phyloP scores from a whole-genome alignment of 2,797 vertebrate species.

The Thaleichthys pacificus region DNA sequence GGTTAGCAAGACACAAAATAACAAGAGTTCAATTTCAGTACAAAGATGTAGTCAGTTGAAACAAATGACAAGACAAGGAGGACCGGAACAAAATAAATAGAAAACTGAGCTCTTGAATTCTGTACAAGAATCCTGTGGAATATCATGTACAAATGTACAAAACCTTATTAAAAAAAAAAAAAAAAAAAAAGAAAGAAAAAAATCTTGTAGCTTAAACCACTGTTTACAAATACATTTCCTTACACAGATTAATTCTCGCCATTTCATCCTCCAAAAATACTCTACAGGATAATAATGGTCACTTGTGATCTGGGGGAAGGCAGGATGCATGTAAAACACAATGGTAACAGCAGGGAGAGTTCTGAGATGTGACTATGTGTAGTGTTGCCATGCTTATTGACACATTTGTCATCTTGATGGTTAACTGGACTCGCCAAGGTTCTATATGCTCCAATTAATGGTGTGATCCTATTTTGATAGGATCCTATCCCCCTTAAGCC shows the following conservation, averaged over 20 bases:
- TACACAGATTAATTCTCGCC: conserved; percentile 43
- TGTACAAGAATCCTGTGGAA: conserved; percentile 73
- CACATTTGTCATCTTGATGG: conserved; percentile 20
- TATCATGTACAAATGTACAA: conserved; percentile 73
- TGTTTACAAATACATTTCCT: conserved; percentile 75
- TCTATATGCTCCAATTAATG: conserved; percentile 43
- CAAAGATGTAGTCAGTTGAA: conserved; percentile 66
- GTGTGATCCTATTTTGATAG: background rate
- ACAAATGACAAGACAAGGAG: conserved; percentile 52
- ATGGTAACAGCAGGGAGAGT: conserved; percentile 23
- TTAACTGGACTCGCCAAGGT: conserved; percentile 1
- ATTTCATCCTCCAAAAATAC: conserved; percentile 48
- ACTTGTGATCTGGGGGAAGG: conserved; percentile 61
- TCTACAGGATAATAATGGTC: conserved; percentile 53
- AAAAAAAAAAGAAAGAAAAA: conserved; percentile 72
- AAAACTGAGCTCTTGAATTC: conserved; percentile 68
- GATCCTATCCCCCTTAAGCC: background rate
- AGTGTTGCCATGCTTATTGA: conserved; percentile 45
- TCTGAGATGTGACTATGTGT: conserved; percentile 31
- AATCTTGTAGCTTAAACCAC: conserved; percentile 76
- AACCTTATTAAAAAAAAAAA: conserved; percentile 72
- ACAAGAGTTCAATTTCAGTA: conserved; percentile 60
- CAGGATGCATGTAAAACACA: conserved; percentile 34
- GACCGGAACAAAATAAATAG: conserved; percentile 66
- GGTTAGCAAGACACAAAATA: conserved; percentile 65